Conservation (phyloP, 2,888 invertebrate species). For the Eupeodes luniger region DNA sequence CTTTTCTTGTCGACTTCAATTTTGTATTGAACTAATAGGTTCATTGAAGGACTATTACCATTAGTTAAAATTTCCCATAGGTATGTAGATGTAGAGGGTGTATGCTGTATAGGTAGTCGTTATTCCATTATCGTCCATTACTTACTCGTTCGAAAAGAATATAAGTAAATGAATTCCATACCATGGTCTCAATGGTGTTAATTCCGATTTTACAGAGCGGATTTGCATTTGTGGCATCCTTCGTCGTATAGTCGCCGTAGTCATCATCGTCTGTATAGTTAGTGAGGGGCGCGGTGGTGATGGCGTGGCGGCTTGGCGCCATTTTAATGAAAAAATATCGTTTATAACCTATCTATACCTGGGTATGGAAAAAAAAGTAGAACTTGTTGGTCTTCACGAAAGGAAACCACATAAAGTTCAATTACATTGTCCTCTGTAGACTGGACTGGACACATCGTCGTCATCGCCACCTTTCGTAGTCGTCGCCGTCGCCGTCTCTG, state of each 20-base stretch:
- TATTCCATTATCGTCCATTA: slow-evolving; percentile 41
- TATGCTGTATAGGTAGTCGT: slow-evolving; percentile 9
- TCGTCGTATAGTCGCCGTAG: background rate
- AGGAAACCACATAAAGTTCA: slow-evolving; percentile 48
- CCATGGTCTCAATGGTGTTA: slow-evolving; percentile 15
- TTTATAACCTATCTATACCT: background rate
- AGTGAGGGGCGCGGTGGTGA: background rate
- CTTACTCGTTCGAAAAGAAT: background rate
- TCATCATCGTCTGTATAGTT: background rate
- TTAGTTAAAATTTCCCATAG: slow-evolving; percentile 35
- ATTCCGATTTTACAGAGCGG: slow-evolving; percentile 27
- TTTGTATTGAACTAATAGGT: slow-evolving; percentile 19
- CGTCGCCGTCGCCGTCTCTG: slow-evolving; percentile 7
- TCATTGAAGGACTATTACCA: slow-evolving; percentile 25
- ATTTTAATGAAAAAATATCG: slow-evolving; percentile 35
- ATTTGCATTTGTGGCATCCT: slow-evolving; percentile 41
- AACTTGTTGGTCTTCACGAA: slow-evolving; percentile 43
- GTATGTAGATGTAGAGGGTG: too few species aligned
- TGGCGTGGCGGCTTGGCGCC: slow-evolving; percentile 18
- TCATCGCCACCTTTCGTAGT: background rate
- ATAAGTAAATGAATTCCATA: slow-evolving; percentile 9
- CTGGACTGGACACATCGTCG: slow-evolving; percentile 1
- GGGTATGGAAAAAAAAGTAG: background rate
- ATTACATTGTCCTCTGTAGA: slow-evolving; percentile 8
- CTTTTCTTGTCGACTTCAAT: background rate